Evolutionary conservation across 2,113 vertebrate species (phyloP), one percentile per base, ranked within the genome.

Genomic region (Eonycteris spelaea): DNA sequence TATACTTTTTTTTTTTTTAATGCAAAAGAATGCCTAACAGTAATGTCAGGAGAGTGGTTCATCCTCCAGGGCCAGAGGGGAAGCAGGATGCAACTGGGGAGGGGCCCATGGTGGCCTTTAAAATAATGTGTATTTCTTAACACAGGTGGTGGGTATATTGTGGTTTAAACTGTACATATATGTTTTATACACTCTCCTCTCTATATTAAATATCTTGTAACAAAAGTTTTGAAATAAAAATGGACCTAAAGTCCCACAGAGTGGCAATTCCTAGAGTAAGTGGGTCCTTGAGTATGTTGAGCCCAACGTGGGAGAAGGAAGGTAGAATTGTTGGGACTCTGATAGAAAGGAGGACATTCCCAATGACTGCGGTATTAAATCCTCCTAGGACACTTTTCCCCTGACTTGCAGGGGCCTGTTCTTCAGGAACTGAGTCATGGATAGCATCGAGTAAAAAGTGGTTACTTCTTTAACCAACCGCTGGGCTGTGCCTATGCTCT

Each of bases 361-460:
- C 38, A 55, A 13, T 51, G 13, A 53, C 59, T 53, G 35, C 35
- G 45, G 43, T 30, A n/a, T 67, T 88, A 93, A 57, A 22, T 78
- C 83, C 59, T 96, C 73, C 53, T 43, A 53, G 55, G 82, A 92
- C 78, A 89, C 33, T 21, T 12, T 74, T 77, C 26, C 26, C 15
- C 83, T 61, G 79, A 95, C 86, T 51, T 87, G 95, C 85, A 85
- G 75, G 38, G 61, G 43, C 92, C 91, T 93, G 93, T 45, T 78
- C 88, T 71, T 79, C 43, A 53, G 73, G 70, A 11, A 53, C 26
- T 83, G 89, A 93, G 91, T 96, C 96, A 97, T 16, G 53, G 87
- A 45, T 90, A 96, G 79, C 38, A 95, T 95, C 45, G 65, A 82
- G 75, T 73, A 73, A 90, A 86, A 91, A 24, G n/a, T 16, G 68